A percentile compares a stretch with the other conserved stretches of the same genome.
phyloP scores from a whole-genome alignment of 2,797 vertebrate genomes.

The Ctenopoma kingsleyae region DNA sequence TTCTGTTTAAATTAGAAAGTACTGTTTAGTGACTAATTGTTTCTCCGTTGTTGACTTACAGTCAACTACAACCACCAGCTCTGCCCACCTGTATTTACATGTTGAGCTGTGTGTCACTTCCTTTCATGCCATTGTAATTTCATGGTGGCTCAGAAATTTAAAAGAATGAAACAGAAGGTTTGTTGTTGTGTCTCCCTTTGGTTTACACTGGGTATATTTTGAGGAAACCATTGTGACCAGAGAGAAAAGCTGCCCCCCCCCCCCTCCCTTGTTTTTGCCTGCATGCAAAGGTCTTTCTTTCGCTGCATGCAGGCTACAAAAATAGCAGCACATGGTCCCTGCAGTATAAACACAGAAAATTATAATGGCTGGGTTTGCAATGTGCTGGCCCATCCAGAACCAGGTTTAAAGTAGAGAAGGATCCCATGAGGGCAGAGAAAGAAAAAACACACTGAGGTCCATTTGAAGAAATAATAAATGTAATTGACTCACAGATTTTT shows the following conservation, averaged over 20 bases:
- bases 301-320: slow-evolving; percentile 38
- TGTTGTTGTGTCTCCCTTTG: slow-evolving; percentile 43
- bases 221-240: slow-evolving; percentile 28
- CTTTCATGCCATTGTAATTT: slow-evolving; percentile 52
- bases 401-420: not conserved
- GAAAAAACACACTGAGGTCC: slow-evolving; percentile 8
- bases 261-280: slow-evolving; percentile 25
- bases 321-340: slow-evolving; percentile 59
- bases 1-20: slow-evolving; percentile 23
- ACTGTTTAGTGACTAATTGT: slow-evolving; percentile 46
- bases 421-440: slow-evolving; percentile 8
- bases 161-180: slow-evolving; percentile 28
- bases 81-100: slow-evolving; percentile 45
- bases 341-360: slow-evolving; percentile 58
- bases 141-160: slow-evolving; percentile 25
- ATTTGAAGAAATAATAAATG: slow-evolving; percentile 47
- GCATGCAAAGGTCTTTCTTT: slow-evolving; percentile 38
- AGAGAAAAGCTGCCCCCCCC: slow-evolving; percentile 13
- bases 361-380: slow-evolving; percentile 16
- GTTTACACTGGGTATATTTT: slow-evolving; percentile 57
- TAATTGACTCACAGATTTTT: slow-evolving; percentile 19
- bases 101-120: slow-evolving; percentile 55
- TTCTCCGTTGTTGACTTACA: slow-evolving; percentile 43
- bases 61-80: slow-evolving; percentile 2
- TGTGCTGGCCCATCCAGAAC: slow-evolving; percentile 6